Conservation (phyloP, 2,888 invertebrate species). For the Hermodice carunculata region DNA sequence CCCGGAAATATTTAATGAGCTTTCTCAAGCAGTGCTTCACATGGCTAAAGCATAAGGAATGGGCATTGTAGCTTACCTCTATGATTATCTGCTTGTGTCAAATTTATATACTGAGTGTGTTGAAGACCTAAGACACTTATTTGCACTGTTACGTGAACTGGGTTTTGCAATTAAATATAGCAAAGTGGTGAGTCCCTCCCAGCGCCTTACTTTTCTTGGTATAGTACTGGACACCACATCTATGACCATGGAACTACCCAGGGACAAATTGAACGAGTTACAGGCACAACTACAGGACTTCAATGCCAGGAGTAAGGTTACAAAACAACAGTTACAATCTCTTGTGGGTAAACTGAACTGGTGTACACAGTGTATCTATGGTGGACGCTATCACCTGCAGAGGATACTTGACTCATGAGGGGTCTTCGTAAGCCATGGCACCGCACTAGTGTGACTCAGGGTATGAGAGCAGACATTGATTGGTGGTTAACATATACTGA, state of each 20-base stretch:
- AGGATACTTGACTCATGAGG: too few relatives aligned
- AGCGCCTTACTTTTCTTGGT: constrained; percentile 7
- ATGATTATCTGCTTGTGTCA: constrained; percentile 5
- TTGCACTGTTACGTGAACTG: background rate
- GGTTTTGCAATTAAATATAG: constrained; percentile 11
- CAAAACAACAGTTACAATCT: background rate
- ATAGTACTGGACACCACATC: background rate
- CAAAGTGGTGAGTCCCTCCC: constrained; percentile 3
- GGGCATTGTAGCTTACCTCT: background rate
- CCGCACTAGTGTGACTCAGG: too few relatives aligned
- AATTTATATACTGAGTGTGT: background rate
- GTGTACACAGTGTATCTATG: too few relatives aligned
- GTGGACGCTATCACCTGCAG: too few relatives aligned
- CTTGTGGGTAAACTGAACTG: background rate
- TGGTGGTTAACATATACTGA: too few relatives aligned
- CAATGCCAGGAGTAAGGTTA: background rate
- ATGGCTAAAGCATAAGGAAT: background rate
- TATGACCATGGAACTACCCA: background rate
- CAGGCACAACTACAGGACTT: background rate
- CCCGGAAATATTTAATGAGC: constrained; percentile 8
- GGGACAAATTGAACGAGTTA: background rate
- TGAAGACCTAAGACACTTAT: background rate
- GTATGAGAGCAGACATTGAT: too few relatives aligned
- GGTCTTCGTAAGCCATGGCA: too few relatives aligned
- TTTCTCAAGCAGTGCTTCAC: constrained; percentile 4